A percentile compares a stretch with the other conserved stretches of the same genome.
These are phyloP conservation scores for Luperina testacea DNA, from an alignment of 2,888 invertebrate genomes.

Conservation along the genomic window DNA sequence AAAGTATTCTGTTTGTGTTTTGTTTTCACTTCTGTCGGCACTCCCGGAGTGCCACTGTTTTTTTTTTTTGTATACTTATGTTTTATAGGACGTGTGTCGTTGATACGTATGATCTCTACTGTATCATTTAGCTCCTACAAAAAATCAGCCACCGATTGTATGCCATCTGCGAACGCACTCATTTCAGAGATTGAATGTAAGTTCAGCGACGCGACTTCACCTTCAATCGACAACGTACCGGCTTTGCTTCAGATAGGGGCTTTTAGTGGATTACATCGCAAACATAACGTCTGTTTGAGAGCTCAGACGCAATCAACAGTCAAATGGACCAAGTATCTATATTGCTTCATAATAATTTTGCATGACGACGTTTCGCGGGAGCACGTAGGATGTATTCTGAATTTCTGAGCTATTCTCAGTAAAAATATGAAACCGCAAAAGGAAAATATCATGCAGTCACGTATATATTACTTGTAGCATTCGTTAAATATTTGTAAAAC, in stretches of 20 bases:
- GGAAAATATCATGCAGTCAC: neutral
- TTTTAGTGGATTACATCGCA: slow-evolving; percentile 22
- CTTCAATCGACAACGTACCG: slow-evolving; percentile 24
- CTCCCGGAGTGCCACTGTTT: neutral
- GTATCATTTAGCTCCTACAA: neutral
- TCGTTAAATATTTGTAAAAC: slow-evolving; percentile 10
- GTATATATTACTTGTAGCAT: neutral
- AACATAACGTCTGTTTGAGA: slow-evolving; percentile 11
- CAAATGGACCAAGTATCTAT: neutral
- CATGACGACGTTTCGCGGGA: neutral
- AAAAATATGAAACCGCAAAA: neutral
- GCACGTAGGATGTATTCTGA: neutral
- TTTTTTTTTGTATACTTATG: neutral
- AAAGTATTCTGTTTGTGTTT: too few relatives aligned
- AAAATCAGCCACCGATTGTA: neutral
- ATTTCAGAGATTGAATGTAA: slow-evolving; percentile 16
- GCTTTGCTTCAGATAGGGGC: slow-evolving; percentile 14
- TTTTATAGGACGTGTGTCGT: neutral
- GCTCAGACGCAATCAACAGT: neutral
- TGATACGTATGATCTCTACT: neutral
- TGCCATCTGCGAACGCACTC: neutral
- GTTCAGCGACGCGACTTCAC: slow-evolving; percentile 7
- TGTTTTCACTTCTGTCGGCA: too few relatives aligned
- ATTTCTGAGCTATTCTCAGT: neutral
- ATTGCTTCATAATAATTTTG: neutral